phyloP scores from a whole-genome alignment of 1,140 invertebrate species.

The Zelostemma sp. region DNA sequence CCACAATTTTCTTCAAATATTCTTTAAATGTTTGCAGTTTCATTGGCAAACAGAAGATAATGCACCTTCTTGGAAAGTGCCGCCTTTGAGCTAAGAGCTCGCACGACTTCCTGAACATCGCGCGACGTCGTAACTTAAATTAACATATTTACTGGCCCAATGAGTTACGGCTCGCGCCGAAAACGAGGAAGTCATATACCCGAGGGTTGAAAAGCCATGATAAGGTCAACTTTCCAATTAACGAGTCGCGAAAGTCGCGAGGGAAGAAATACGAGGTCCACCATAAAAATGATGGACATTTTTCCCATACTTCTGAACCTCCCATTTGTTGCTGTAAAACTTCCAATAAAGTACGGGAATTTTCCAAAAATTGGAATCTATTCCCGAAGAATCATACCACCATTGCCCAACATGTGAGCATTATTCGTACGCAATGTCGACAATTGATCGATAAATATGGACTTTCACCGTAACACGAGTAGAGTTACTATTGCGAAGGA shows the following conservation, averaged over 20 bases:
- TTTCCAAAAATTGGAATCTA: neutral
- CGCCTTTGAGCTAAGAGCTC: too few relatives aligned
- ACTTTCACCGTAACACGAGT: conserved; percentile 4
- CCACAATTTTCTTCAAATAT: neutral
- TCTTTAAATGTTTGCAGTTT: neutral
- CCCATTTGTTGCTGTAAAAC: too few relatives aligned
- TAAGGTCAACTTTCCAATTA: too few relatives aligned
- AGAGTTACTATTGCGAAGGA: too few relatives aligned
- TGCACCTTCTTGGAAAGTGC: neutral
- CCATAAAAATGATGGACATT: too few relatives aligned
- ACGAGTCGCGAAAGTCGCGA: too few relatives aligned
- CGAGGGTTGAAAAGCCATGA: too few relatives aligned
- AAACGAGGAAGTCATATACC: neutral
- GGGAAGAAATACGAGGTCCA: too few relatives aligned
- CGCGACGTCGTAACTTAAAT: neutral
- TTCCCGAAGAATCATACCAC: neutral
- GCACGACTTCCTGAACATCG: neutral
- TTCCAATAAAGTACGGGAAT: too few relatives aligned
- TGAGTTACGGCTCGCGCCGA: neutral
- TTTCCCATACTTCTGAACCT: too few relatives aligned
- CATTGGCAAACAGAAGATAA: neutral
- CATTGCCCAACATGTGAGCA: conserved; percentile 13
- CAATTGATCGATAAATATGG: neutral
- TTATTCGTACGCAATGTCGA: conserved; percentile 12
- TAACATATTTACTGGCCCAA: neutral